phyloP scores from a whole-genome alignment of 2,888 invertebrate genomes.

The Omphaloscelis lunosa region DNA sequence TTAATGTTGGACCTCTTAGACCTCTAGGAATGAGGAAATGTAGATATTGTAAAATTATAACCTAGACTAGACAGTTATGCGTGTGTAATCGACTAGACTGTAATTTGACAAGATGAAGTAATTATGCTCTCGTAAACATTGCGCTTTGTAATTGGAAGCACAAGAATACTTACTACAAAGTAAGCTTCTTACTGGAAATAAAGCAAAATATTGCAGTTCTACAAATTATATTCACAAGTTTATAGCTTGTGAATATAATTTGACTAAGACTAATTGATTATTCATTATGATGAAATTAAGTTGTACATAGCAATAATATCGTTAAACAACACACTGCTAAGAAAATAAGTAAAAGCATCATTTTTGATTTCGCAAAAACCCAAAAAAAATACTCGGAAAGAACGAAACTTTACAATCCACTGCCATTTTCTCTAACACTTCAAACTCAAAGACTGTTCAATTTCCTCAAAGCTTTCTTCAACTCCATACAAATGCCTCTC shows the following conservation, averaged over 20 bases:
- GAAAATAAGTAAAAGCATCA: neutral
- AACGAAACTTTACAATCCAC: neutral
- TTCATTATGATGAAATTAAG: neutral
- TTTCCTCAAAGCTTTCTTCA: conserved; percentile 19
- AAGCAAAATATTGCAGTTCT: neutral
- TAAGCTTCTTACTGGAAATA: neutral
- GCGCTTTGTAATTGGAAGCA: conserved; percentile 11
- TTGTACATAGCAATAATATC: neutral
- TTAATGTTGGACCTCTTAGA: conserved; percentile 52
- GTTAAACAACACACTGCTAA: neutral
- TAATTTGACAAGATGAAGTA: conserved; percentile 59
- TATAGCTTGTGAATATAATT: too few species aligned
- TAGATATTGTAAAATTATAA: conserved; percentile 36
- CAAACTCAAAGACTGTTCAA: neutral
- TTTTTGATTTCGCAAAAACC: too few species aligned
- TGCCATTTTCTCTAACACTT: neutral
- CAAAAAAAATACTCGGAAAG: neutral
- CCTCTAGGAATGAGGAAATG: conserved; percentile 50
- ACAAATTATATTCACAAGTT: neutral
- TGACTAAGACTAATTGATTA: neutral
- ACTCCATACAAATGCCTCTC: neutral
- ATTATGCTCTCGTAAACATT: conserved; percentile 48
- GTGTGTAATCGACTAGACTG: conserved; percentile 22
- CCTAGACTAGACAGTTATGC: conserved; percentile 27
- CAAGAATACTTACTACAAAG: conserved; percentile 7